Evolutionary conservation across 2,797 vertebrate species (phyloP), one percentile per base, ranked within the genome.

Genomic region (Sebastiscus albofasciatus): DNA sequence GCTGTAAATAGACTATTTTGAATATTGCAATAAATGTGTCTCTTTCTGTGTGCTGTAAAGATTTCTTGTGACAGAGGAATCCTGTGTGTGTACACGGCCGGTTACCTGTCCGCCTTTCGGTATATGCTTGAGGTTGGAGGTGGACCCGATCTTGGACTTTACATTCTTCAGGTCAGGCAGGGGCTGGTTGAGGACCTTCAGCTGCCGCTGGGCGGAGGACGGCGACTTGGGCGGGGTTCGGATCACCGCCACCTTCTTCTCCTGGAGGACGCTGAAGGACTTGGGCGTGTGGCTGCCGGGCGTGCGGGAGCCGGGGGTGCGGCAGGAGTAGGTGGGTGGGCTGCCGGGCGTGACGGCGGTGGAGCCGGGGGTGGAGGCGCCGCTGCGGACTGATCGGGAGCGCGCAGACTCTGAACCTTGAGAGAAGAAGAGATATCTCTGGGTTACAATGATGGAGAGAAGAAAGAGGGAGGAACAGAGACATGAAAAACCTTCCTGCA

Each of bases 171-270:
- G 95, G 92, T 99, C 97, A 34, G 97, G 98, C 84, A 98, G 95
- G 29, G 98, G 98, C 79, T 98, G 98, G 84, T 97, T 98, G 90
- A 98, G 92, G 31, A 98, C 95, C 86, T 98, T 97, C 78, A 99
- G 96, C 92, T 99, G 98, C 87, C 98, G 96, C 1, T 97, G 97
- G 75, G 92, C 95, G 1, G 97, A 97, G 20, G 96, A 97, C 0
- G 98, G 98, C 4, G 98, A 99, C 94, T 99, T 99, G 39, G 98
- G 98, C 59, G 98, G 98, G 52, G 98, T 99, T 49, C 98, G 97
- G 69, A 99, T 97, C 88, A 99, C 96, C 6, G 98, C 98, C 36
- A 98, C 96, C 94, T 98, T 99, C 95, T 98, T 98, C 93, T 99
- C 98, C 90, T 97, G 96, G 83, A 97, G 95, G 86, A 97, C 92